Conservation (phyloP, 2,113 vertebrate genomes). For the Psittacara wagleri region DNA sequence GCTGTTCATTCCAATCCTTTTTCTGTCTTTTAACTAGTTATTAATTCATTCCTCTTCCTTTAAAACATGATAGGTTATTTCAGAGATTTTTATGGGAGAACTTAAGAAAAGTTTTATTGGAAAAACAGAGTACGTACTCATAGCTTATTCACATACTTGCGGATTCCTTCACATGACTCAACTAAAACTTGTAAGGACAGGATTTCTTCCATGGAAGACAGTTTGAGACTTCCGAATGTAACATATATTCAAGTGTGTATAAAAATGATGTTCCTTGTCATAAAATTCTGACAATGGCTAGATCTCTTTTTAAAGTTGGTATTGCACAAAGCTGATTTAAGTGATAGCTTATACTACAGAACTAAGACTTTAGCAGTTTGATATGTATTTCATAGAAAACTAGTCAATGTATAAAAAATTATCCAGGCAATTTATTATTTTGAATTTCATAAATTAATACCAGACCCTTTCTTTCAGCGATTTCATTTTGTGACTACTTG, state of each 20-base stretch:
- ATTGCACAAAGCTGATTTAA: neutral
- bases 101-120: neutral
- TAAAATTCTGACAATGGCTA: neutral
- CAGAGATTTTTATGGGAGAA: neutral
- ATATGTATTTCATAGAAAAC: neutral
- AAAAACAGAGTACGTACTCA: neutral
- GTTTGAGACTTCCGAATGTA: neutral
- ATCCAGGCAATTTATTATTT: neutral
- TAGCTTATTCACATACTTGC: neutral
- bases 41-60: neutral
- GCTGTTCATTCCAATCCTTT: neutral
- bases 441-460: neutral
- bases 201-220: neutral
- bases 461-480: neutral
- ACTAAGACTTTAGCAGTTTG: neutral
- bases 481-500: neutral
- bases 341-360: neutral
- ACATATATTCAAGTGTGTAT: neutral
- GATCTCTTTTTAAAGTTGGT: neutral
- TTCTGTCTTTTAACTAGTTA: neutral
- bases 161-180: neutral
- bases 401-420: neutral
- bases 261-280: neutral
- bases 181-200: neutral
- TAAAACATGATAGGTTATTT: neutral